Evolutionary conservation across 2,113 vertebrate genomes (phyloP).

Genomic region (Columbina picui): DNA sequence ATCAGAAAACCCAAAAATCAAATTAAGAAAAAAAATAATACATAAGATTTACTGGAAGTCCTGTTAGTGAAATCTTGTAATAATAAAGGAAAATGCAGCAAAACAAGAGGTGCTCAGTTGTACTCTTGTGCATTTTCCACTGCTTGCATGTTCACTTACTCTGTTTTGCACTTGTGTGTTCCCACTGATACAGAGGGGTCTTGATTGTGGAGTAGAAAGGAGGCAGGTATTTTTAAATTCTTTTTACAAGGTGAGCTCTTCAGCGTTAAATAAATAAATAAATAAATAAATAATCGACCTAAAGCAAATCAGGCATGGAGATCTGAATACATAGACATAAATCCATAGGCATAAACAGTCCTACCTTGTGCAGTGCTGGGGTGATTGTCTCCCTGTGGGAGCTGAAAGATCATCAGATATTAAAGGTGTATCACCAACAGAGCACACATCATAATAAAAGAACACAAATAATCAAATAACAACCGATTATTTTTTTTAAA

Average conservation of each 20-base stretch:
- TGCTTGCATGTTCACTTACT: accelerated
- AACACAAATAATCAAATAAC: neutral
- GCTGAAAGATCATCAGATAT: neutral
- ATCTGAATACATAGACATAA: neutral
- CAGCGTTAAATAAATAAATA: neutral
- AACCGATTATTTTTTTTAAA: accelerated
- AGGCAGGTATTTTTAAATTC: neutral
- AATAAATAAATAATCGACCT: neutral
- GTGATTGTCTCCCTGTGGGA: neutral
- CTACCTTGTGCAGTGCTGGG: neutral
- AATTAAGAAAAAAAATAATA: neutral
- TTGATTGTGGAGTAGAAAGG: neutral
- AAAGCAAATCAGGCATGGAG: neutral
- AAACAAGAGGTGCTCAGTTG: neutral
- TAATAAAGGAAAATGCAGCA: neutral
- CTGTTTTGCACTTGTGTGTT: neutral
- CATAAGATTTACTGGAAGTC: neutral
- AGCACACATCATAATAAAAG: neutral
- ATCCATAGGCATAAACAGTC: neutral
- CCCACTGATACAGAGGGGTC: accelerated
- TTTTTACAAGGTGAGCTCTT: neutral
- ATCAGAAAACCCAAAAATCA: neutral
- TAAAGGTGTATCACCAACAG: neutral
- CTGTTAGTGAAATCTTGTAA: neutral
- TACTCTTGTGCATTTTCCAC: neutral